Evolutionary conservation across 2,113 vertebrate genomes (phyloP), one percentile per base, ranked within the genome.

Genomic region (Myiozetetes cayanensis): DNA sequence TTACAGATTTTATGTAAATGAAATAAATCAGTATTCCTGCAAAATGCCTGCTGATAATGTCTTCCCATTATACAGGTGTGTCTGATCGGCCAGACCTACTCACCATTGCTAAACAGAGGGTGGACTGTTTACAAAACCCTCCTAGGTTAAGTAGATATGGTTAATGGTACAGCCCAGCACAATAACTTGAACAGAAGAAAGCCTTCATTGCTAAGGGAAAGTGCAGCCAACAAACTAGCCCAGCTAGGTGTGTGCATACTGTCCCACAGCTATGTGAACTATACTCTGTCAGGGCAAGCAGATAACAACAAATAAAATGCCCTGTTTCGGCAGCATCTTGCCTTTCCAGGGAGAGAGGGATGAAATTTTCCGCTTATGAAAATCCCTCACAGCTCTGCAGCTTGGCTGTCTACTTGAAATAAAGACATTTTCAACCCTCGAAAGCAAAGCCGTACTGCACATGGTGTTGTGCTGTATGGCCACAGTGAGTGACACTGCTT

Each of bases 361-460:
- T 77, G 31, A 66, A 59, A 67, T 12, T 19, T 72, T 67, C 13
- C 35, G 10, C 41, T 39, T 19, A 21, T 43, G 74, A 85, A 95
- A 96, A 97, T 49, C 67, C 78, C 93, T 92, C 90, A 92, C 87
- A 96, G 76, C 66, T 90, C 82, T 46, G 55, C 62, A 94, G 90
- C 68, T 97, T 95, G 85, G 87, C 88, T 46, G 23, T 28, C n/a
- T 68, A 24, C 9, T 94, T 96, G 93, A 80, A 97, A 96, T 95
- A 94, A 96, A 97, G 78, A 94, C 89, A 94, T 96, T 95, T 97
- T 85, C 94, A 79, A 46, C 66, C 82, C 80, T 94, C 84, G 75
- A 83, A 96, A 95, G 79, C 85, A 27, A 68, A 96, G 93, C 44
- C 20, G 37, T 91, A 79, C 77, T 28, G 30, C 91, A 94, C 59